Evolutionary conservation across 1,140 invertebrate genomes (phyloP), one percentile per base, ranked within the genome.

Genomic region (Tyrophagus putrescentiae): DNA sequence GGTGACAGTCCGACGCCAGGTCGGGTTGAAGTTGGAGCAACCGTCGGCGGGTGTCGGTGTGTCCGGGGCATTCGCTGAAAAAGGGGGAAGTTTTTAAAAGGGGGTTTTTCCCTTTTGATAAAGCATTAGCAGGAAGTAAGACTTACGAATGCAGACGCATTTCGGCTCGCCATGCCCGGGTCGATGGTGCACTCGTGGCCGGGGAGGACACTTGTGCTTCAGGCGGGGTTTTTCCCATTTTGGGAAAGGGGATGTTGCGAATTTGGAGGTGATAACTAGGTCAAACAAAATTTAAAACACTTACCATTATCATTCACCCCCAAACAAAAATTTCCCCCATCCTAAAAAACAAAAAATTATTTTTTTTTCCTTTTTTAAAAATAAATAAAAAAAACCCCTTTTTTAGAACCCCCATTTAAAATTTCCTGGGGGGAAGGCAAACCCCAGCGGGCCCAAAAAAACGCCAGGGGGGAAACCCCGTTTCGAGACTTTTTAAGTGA

Each of bases 21-120:
- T 95, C 72, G 91, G 84, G 69, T 95, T 95, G 73, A 84, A 81
- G 72, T 91, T 93, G 42, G 85, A 87, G 75, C 91, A 94, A 89
- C 78, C 82, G 68, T 21, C 66, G 66, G 31, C 33, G 41, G 39
- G 58, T 9, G 41, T 62, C 48, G 11, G 16, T 61, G 58, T 60
- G 57, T 52, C 28, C 36, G 5, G 33, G n/a, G 57, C 60, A 64
- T 25, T 36, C 62, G 13, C 39, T 64, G 36, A 25, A 52, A 13
- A 6, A 28, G 11, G 18, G n/a, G 54, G 7, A 9, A 59, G 16
- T 41, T 13, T 25, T 23, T 7, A 31, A 7, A 5, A 39, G 13
- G 27, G 3, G 52, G 7, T 5, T n/a, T n/a, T n/a, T n/a, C n/a
- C n/a, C n/a, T n/a, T n/a, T n/a, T n/a, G n/a, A n/a, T n/a, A n/a